Evolutionary conservation across 2,797 vertebrate genomes (phyloP).

Genomic region (Smutsia gigantea): DNA sequence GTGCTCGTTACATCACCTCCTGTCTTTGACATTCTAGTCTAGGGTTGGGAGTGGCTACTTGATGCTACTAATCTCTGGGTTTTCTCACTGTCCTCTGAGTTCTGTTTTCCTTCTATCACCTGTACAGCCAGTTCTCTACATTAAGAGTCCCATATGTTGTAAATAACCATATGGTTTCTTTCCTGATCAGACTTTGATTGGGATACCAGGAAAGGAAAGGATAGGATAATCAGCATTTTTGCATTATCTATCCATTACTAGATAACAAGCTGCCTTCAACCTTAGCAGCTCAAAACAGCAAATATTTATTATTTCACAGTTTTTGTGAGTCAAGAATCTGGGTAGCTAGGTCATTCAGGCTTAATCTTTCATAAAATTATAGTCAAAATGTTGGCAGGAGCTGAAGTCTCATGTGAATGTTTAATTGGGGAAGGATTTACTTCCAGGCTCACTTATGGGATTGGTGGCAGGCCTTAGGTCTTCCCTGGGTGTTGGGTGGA

Average conservation of each 20-base stretch:
- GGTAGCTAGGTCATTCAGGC: neutral
- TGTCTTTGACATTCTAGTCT: neutral
- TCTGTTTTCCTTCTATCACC: neutral
- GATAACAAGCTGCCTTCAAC: neutral
- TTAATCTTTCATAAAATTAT: neutral
- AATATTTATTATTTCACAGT: neutral
- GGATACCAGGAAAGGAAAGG: neutral
- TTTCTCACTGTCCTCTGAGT: neutral
- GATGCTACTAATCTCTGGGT: neutral
- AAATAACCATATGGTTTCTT: neutral
- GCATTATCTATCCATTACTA: neutral
- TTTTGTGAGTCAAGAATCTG: neutral
- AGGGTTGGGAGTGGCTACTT: neutral
- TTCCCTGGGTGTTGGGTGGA: neutral
- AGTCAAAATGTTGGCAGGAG: neutral
- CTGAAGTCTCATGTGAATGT: neutral
- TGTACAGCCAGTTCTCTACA: neutral
- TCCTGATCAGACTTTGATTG: neutral
- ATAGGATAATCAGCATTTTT: neutral
- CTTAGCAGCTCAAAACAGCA: neutral
- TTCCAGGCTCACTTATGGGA: neutral
- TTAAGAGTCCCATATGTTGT: neutral
- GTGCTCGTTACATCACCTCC: fast-evolving
- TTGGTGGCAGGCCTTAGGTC: neutral
- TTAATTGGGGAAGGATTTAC: neutral